Evolutionary conservation across 2,888 invertebrate genomes (phyloP).

Genomic region (Mimas tiliae): DNA sequence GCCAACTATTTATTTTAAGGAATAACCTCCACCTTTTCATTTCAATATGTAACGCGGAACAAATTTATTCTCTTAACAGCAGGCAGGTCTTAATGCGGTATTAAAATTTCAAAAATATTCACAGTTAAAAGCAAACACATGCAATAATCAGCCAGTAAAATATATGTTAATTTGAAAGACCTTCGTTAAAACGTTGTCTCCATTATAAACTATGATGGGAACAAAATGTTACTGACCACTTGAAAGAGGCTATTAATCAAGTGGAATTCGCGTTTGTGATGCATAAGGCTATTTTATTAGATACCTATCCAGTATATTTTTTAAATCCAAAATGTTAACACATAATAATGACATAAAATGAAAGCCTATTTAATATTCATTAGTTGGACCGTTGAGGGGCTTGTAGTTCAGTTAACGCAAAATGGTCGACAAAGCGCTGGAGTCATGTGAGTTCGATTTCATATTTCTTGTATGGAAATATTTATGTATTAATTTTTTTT

Average conservation of each 20-base stretch:
- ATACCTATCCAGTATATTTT: neutral
- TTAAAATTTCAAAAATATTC: constrained; percentile 13
- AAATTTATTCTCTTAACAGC: constrained; percentile 11
- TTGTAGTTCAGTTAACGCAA: neutral
- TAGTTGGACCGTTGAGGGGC: neutral
- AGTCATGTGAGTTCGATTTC: neutral
- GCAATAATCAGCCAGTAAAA: constrained; percentile 12
- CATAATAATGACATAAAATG: neutral
- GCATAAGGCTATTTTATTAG: neutral
- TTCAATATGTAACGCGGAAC: constrained; percentile 12
- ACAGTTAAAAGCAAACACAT: constrained; percentile 18
- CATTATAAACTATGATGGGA: constrained; percentile 1
- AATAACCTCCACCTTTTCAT: constrained; percentile 12
- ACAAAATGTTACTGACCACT: constrained; percentile 13
- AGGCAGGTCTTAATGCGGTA: neutral
- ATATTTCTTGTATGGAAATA: no score
- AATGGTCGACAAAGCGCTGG: neutral
- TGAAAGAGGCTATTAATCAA: constrained; percentile 8
- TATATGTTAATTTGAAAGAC: constrained; percentile 9
- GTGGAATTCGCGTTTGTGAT: constrained; percentile 4
- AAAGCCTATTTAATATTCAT: constrained; percentile 4
- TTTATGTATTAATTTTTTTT: no score
- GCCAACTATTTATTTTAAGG: neutral
- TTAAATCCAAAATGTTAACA: constrained; percentile 2
- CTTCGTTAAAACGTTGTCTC: neutral